Percentiles rank a stretch among this genome's conserved stretches.
phyloP scores from a whole-genome alignment of 2,113 vertebrate species.

The Tragulus kanchil region DNA sequence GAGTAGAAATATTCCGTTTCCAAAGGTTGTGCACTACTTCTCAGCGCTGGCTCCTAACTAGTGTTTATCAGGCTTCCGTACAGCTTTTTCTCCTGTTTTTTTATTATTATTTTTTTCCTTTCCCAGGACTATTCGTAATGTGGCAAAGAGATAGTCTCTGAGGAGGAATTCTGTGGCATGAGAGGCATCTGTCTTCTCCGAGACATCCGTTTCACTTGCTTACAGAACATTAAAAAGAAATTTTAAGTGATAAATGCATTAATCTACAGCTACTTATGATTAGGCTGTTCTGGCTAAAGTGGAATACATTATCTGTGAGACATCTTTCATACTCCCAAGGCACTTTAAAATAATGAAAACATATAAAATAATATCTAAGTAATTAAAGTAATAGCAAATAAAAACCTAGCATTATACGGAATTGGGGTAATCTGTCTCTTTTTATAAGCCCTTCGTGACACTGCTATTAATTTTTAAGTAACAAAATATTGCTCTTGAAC shows the following conservation, averaged over 20 bases:
- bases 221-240: constrained; percentile 83
- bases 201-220: constrained; percentile 78
- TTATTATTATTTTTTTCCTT: not conserved
- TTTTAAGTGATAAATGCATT: constrained; percentile 82
- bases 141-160: constrained; percentile 55
- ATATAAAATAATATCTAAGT: constrained; percentile 83
- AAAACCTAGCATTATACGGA: constrained; percentile 71
- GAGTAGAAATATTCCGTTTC: not conserved
- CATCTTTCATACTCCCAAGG: constrained; percentile 81
- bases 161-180: constrained; percentile 16
- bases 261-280: constrained; percentile 79
- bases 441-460: constrained; percentile 79
- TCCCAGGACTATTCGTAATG: constrained; percentile 38
- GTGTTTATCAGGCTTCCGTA: not conserved
- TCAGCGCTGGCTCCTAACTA: not conserved
- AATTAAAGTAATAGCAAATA: constrained; percentile 85
- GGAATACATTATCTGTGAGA: constrained; percentile 76
- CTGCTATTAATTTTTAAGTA: constrained; percentile 85
- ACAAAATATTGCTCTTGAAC: constrained; percentile 73
- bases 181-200: constrained; percentile 67
- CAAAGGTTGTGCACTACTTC: not conserved
- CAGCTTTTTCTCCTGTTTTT: not conserved
- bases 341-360: constrained; percentile 85
- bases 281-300: constrained; percentile 73
- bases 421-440: constrained; percentile 72